Evolutionary conservation across 2,888 invertebrate genomes (phyloP), one percentile per base, ranked within the genome.

Genomic region (Flabesymbios commensalis): DNA sequence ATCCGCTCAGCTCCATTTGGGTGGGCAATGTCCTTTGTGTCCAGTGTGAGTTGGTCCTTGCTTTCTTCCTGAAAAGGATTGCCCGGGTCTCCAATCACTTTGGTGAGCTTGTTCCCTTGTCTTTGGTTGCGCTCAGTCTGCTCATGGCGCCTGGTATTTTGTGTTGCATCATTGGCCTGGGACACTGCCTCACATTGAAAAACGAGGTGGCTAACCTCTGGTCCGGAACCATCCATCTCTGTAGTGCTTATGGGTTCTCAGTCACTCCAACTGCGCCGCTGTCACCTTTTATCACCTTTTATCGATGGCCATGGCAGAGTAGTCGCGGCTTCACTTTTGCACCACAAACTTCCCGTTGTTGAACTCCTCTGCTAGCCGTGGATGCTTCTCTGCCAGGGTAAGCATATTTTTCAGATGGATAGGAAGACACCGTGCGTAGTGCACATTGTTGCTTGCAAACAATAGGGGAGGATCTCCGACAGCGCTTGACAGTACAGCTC

Each of bases 201-300:
- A 54, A 66, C 57, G 7, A 72, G 29, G n/a, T 47, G 49, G 42
- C 62, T 64, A 14, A 70, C 57, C 55, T 73, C 67, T 31, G 72
- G 72, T 26, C 69, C 67, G 45, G 68, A n/a, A 72, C 54, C 69
- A 70, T 72, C 74, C 73, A 74, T 33, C 73, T 57, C 41, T 58
- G 32, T 5, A 72, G 64, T 41, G 61, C 64, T 53, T 61, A 31
- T 31, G 60, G 62, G 47, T 71, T 56, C 47, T 72, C 72, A 31
- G 68, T 69, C 32, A 74, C 1, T 2, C 72, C 71, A 45, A 74
- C 55, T 3, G 66, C 71, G 28, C 66, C 66, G 14, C 64, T 68
- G 45, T 75, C 68, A 39, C 60, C 70, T 61, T 73, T 75, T 39
- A 71, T 63, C 29, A 69, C 32, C 28, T 65, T 53, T 69, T 70